These are phyloP conservation scores for Timandra comae DNA, from an alignment of 2,888 invertebrate species.

Conservation along the genomic window DNA sequence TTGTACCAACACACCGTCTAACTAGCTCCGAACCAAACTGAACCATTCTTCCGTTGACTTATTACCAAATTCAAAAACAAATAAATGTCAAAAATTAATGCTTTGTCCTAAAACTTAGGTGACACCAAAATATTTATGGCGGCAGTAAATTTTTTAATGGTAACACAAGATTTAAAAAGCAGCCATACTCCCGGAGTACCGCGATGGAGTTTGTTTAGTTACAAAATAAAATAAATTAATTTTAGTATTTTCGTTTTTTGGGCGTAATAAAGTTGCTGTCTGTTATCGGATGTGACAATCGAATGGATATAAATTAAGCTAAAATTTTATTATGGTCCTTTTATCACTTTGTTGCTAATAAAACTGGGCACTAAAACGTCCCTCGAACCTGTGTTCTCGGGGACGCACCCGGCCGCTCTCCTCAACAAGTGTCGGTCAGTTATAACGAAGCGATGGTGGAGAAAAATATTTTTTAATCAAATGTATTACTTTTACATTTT, in stretches of 20 bases:
- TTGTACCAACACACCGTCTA: not conserved
- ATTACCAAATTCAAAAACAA: slow-evolving; percentile 15
- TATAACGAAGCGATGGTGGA: not conserved
- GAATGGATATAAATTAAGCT: slow-evolving; percentile 29
- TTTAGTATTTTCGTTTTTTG: slow-evolving; percentile 60
- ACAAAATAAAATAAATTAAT: slow-evolving; percentile 16
- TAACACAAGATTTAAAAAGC: slow-evolving; percentile 40
- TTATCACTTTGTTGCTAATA: slow-evolving; percentile 18
- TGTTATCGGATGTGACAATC: slow-evolving; percentile 41
- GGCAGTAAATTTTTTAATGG: slow-evolving; percentile 63
- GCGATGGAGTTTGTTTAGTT: slow-evolving; percentile 38
- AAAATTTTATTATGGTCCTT: slow-evolving; percentile 29
- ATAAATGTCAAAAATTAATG: slow-evolving; percentile 65
- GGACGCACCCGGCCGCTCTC: too few species aligned
- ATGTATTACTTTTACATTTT: too few species aligned
- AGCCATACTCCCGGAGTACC: slow-evolving; percentile 47
- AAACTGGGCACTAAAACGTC: not conserved
- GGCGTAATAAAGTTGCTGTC: slow-evolving; percentile 47
- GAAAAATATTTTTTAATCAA: too few species aligned
- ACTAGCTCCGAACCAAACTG: too few species aligned
- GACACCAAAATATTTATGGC: slow-evolving; percentile 62
- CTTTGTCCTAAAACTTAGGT: slow-evolving; percentile 50
- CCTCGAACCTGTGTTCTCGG: not conserved
- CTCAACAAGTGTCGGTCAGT: not conserved
- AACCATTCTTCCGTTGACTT: not conserved